Conservation (phyloP, 2,888 invertebrate genomes). For the Acanthosepion esculentum region DNA sequence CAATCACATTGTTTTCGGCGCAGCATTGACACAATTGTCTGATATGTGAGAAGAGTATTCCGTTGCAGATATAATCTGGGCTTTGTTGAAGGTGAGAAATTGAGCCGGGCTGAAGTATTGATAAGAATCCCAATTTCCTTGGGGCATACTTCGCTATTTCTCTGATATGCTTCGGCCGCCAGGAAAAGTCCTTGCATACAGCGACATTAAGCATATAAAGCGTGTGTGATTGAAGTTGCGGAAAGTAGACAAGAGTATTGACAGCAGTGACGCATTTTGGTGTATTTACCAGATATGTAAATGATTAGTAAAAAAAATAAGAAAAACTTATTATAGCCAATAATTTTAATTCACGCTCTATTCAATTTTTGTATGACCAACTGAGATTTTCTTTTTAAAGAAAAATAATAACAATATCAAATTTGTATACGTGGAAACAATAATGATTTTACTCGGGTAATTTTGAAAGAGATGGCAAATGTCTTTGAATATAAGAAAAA, state of each 20-base stretch:
- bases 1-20: background rate
- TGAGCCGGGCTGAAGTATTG: constrained; percentile 14
- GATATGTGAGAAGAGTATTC: background rate
- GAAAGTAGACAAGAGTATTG: background rate
- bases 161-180: background rate
- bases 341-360: too few species aligned
- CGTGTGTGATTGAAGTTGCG: background rate
- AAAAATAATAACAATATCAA: too few species aligned
- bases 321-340: too few species aligned
- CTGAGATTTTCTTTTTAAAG: too few species aligned
- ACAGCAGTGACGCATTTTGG: background rate
- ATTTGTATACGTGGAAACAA: too few species aligned
- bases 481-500: too few species aligned
- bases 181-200: constrained; percentile 5
- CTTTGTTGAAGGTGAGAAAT: constrained; percentile 33
- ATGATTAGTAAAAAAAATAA: background rate
- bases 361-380: too few species aligned
- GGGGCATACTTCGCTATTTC: constrained; percentile 33
- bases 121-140: constrained; percentile 20
- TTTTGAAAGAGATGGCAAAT: too few species aligned
- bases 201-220: background rate
- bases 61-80: background rate
- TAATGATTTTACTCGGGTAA: too few species aligned
- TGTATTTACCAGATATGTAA: background rate
- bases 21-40: background rate